A percentile compares a stretch with the other conserved stretches of the same genome.
Conservation (phyloP, 2,113 vertebrate species). For the Caretta caretta region DNA sequence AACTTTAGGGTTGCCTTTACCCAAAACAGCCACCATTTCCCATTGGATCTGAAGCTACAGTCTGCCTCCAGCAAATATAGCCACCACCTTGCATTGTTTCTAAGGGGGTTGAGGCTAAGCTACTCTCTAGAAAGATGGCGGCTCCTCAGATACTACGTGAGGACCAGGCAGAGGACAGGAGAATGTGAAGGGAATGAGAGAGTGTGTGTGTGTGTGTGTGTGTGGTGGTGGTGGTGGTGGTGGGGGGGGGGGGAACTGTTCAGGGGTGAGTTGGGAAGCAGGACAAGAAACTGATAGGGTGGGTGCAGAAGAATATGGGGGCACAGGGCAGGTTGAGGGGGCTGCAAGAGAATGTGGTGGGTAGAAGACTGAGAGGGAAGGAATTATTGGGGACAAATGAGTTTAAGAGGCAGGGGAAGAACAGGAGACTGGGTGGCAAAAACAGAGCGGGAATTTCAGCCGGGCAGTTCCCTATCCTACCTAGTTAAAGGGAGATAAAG, state of each 20-base stretch:
- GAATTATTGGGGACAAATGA: neutral
- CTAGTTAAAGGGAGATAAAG: neutral
- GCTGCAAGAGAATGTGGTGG: neutral
- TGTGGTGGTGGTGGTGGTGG: too few species aligned
- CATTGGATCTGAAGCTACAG: neutral
- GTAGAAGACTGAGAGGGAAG: accelerated
- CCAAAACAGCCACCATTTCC: accelerated
- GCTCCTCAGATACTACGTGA: neutral
- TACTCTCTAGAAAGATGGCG: neutral
- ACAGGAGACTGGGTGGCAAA: accelerated
- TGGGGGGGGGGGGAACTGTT: neutral
- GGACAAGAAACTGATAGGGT: neutral
- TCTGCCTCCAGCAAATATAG: neutral
- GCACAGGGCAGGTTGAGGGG: neutral
- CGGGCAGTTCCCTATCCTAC: too few species aligned
- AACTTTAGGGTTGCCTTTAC: neutral
- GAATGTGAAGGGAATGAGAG: accelerated
- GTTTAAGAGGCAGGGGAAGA: neutral
- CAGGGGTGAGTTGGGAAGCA: neutral
- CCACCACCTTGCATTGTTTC: neutral
- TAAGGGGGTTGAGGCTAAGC: neutral
- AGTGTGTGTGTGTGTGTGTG: too few species aligned
- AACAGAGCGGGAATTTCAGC: neutral
- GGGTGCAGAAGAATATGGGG: neutral
- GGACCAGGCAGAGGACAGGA: neutral